phyloP scores from a whole-genome alignment of 1,140 invertebrate species.

The Chlorops oryzae region DNA sequence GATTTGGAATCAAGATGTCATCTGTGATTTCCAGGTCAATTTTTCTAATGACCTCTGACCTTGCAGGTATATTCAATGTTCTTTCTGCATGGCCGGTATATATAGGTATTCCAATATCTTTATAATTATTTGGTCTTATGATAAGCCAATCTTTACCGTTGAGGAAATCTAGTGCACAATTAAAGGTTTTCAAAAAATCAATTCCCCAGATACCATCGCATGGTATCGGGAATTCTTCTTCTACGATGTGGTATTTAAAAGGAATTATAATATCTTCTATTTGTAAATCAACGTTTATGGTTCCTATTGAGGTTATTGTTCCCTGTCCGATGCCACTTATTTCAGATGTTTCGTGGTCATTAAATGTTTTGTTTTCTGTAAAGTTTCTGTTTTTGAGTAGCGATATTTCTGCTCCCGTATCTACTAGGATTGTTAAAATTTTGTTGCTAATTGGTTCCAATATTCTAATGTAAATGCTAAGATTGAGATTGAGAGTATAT shows the following conservation, averaged over 20 bases:
- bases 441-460: too few species aligned
- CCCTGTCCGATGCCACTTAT: background rate
- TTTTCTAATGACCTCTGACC: background rate
- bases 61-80: background rate
- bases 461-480: background rate
- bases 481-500: slow-evolving; percentile 3
- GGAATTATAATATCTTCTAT: background rate
- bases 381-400: background rate
- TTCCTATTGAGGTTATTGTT: background rate
- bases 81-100: background rate
- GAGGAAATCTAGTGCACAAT: background rate
- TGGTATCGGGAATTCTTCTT: background rate
- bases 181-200: slow-evolving; percentile 4
- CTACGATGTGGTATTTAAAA: slow-evolving; percentile 1
- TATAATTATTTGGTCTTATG: background rate
- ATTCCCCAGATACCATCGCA: background rate
- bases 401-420: too few species aligned
- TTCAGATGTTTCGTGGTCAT: background rate
- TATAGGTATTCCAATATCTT: background rate
- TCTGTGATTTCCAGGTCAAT: background rate
- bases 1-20: background rate
- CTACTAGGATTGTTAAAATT: too few species aligned
- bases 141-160: background rate
- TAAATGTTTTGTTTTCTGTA: background rate
- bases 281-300: background rate